Evolutionary conservation across 2,113 vertebrate genomes (phyloP).

Genomic region (Connochaetes taurinus): DNA sequence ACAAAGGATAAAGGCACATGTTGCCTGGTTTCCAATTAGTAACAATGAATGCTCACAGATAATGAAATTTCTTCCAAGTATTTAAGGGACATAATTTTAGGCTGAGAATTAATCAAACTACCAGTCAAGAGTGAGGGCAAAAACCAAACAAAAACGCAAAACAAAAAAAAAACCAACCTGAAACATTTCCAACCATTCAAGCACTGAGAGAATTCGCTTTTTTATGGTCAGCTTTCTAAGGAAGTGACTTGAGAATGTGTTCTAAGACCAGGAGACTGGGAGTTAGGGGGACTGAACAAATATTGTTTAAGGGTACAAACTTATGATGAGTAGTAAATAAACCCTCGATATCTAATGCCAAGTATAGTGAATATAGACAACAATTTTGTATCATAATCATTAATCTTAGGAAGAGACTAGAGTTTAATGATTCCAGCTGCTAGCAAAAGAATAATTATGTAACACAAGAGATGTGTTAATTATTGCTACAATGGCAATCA

Average conservation of each 20-base stretch:
- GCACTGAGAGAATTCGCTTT: neutral
- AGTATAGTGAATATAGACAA: neutral
- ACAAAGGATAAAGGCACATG: neutral
- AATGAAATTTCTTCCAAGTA: neutral
- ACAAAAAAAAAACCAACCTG: neutral
- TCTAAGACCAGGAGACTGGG: neutral
- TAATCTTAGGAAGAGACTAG: neutral
- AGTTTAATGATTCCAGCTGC: neutral
- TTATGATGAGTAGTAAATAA: neutral
- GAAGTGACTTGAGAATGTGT: neutral
- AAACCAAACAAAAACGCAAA: neutral
- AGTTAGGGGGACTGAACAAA: neutral
- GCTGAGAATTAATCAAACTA: neutral
- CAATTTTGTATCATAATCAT: neutral
- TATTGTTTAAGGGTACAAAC: neutral
- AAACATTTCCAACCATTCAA: neutral
- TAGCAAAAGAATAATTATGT: neutral
- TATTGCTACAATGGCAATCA: neutral
- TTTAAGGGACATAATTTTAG: neutral
- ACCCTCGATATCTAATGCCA: neutral
- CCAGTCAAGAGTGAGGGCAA: neutral
- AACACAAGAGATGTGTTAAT: neutral
- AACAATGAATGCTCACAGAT: neutral
- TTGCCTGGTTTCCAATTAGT: neutral
- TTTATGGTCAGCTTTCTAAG: neutral